phyloP scores from a whole-genome alignment of 2,113 vertebrate genomes.

The Marmota monax region DNA sequence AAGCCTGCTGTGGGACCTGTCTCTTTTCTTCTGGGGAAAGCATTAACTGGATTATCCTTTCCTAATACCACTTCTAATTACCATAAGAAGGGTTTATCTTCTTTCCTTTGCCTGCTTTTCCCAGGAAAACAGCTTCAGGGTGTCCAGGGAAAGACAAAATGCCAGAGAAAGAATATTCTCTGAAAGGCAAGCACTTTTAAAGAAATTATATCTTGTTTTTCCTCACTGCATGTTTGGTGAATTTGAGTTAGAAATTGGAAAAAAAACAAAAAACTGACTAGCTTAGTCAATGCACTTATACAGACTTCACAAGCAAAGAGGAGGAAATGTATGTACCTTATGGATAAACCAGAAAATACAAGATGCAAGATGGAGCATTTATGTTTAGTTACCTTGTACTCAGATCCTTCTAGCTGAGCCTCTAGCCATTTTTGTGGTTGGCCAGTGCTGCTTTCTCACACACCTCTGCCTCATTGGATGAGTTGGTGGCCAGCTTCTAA shows the following conservation, averaged over 20 bases:
- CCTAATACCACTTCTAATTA: neutral
- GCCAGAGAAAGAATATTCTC: neutral
- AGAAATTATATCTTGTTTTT: slow-evolving; percentile 41
- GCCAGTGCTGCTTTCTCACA: neutral
- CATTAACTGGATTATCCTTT: neutral
- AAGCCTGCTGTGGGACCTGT: neutral
- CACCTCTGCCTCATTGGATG: neutral
- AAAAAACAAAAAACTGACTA: neutral
- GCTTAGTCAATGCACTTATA: neutral
- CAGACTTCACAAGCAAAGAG: neutral
- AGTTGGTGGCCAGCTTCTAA: neutral
- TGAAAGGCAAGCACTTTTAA: slow-evolving; percentile 32
- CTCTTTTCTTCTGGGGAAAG: slow-evolving; percentile 30
- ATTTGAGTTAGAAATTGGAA: slow-evolving; percentile 33
- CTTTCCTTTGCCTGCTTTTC: neutral
- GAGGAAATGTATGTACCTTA: neutral
- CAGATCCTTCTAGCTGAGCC: neutral
- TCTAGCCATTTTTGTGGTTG: neutral
- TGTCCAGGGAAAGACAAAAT: neutral
- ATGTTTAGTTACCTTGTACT: neutral
- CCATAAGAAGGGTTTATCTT: neutral
- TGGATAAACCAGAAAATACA: neutral
- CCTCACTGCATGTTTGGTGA: neutral
- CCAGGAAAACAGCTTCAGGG: neutral
- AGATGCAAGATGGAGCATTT: neutral